A percentile compares a stretch with the other conserved stretches of the same genome.
Evolutionary conservation across 2,888 invertebrate species (phyloP).

Genomic region (Drosophila bunnanda): DNA sequence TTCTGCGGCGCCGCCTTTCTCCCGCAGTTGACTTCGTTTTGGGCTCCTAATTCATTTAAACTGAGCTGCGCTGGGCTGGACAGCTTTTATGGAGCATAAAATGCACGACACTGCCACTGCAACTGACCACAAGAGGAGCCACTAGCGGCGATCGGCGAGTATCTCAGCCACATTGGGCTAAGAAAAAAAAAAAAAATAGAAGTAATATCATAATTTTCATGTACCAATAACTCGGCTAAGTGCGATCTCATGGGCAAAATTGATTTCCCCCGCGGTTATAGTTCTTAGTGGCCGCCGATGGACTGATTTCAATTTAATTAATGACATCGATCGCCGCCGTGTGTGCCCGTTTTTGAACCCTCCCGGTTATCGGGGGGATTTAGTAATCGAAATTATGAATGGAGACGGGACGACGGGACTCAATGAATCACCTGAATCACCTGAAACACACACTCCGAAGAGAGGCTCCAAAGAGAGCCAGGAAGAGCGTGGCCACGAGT

Average conservation of each 20-base stretch:
- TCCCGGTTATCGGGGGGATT: slow-evolving; percentile 53
- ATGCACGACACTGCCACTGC: slow-evolving; percentile 68
- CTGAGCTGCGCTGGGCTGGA: slow-evolving; percentile 63
- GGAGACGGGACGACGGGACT: slow-evolving; percentile 51
- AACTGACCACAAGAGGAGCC: slow-evolving; percentile 56
- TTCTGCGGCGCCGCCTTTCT: slow-evolving; percentile 38
- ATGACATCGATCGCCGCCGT: slow-evolving; percentile 69
- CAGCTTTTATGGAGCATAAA: slow-evolving; percentile 76
- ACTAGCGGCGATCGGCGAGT: slow-evolving; percentile 15
- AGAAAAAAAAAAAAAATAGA: slow-evolving; percentile 21
- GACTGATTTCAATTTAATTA: slow-evolving; percentile 76
- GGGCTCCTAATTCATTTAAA: slow-evolving; percentile 75
- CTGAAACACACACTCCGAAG: too few relatives aligned
- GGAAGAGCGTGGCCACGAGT: slow-evolving; percentile 27
- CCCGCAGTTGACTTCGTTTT: slow-evolving; percentile 70
- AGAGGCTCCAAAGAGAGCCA: slow-evolving; percentile 25
- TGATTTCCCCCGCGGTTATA: slow-evolving; percentile 62
- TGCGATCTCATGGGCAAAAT: slow-evolving; percentile 72
- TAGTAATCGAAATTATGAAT: slow-evolving; percentile 75
- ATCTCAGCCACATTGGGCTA: slow-evolving; percentile 43
- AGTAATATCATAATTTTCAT: slow-evolving; percentile 74
- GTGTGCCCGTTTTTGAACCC: slow-evolving; percentile 69
- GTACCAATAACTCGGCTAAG: slow-evolving; percentile 76
- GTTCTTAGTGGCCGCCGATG: slow-evolving; percentile 47
- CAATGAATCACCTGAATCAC: slow-evolving; percentile 21